A percentile compares a stretch with the other conserved stretches of the same genome.
Conservation (phyloP, 2,888 invertebrate genomes). For the Plagodis pulveraria region DNA sequence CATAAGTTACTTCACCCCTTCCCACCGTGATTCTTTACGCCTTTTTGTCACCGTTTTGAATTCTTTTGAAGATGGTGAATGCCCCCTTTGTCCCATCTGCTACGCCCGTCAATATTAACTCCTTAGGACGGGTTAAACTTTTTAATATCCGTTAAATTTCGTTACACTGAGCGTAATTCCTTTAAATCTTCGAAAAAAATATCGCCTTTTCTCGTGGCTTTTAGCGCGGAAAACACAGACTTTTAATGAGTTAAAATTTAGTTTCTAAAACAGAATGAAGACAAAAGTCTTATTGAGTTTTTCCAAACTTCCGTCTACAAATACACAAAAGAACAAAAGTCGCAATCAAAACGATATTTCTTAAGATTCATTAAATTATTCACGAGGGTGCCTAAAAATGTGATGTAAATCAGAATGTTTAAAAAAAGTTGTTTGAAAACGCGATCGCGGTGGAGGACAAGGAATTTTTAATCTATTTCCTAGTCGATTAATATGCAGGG, state of each 20-base stretch:
- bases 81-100: slow-evolving; percentile 81
- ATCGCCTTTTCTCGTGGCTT: neutral
- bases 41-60: slow-evolving; percentile 84
- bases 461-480: slow-evolving; percentile 85
- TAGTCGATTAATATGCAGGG: slow-evolving; percentile 84
- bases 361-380: slow-evolving; percentile 83
- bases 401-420: slow-evolving; percentile 78
- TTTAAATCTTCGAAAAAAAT: slow-evolving; percentile 61
- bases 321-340: slow-evolving; percentile 40
- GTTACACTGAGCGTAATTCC: slow-evolving; percentile 76
- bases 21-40: slow-evolving; percentile 80
- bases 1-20: slow-evolving; percentile 83
- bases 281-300: too few relatives aligned
- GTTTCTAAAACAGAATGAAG: too few relatives aligned
- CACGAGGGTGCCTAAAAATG: slow-evolving; percentile 75
- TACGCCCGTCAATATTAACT: slow-evolving; percentile 86
- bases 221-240: too few relatives aligned
- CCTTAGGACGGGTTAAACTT: slow-evolving; percentile 79
- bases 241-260: too few relatives aligned
- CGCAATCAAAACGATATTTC: slow-evolving; percentile 66
- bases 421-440: slow-evolving; percentile 82
- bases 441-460: slow-evolving; percentile 73
- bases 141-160: slow-evolving; percentile 85
- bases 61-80: slow-evolving; percentile 69
- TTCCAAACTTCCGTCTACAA: slow-evolving; percentile 21